Percentiles rank a stretch among this genome's conserved stretches.
These are phyloP conservation scores for Butorides virescens DNA, from an alignment of 2,113 vertebrate genomes.

Conservation along the genomic window DNA sequence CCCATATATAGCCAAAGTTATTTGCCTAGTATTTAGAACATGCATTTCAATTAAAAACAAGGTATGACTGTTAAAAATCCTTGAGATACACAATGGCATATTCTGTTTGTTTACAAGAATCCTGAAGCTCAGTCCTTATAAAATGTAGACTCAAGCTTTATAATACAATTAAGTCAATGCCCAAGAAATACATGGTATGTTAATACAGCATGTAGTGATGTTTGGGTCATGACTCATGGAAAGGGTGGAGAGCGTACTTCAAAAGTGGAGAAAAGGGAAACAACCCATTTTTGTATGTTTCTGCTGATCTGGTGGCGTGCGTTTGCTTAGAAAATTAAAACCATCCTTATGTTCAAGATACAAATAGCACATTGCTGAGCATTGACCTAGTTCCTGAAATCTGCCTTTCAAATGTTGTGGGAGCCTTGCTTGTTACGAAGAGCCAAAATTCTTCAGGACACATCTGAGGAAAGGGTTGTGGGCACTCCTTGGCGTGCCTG, in stretches of 20 bases:
- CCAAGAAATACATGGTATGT: not conserved
- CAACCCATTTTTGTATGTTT: not conserved
- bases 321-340: not conserved
- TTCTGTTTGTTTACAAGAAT: not conserved
- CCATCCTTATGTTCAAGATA: not conserved
- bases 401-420: not conserved
- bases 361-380: not conserved
- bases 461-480: not conserved
- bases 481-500: not conserved
- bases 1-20: not conserved
- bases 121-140: not conserved
- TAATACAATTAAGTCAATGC: not conserved
- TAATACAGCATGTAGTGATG: not conserved
- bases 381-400: not conserved
- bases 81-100: not conserved
- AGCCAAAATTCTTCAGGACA: not conserved
- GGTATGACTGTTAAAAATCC: not conserved
- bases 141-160: not conserved
- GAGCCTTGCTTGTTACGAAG: not conserved
- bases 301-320: not conserved
- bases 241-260: not conserved
- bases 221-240: not conserved
- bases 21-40: not conserved
- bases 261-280: not conserved
- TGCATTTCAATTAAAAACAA: not conserved